These are phyloP conservation scores for Mustela lutreola DNA, from an alignment of 2,113 vertebrate species.

Conservation along the genomic window DNA sequence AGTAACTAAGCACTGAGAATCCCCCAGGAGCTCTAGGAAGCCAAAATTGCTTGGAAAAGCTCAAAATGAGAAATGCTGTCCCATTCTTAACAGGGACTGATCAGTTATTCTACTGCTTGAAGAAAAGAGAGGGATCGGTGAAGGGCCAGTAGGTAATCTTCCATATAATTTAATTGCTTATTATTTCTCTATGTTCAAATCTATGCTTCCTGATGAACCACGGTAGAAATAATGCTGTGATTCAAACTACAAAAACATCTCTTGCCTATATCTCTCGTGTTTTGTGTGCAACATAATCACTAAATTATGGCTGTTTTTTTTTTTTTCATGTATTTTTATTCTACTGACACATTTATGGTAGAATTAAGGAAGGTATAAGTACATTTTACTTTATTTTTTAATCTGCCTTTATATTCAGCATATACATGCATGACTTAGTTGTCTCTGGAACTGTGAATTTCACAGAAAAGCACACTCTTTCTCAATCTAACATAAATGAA, in stretches of 20 bases:
- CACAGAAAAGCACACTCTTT: not conserved
- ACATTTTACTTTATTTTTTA: not conserved
- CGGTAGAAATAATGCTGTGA: not conserved
- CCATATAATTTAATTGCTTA: conserved; percentile 27
- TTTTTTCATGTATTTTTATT: not conserved
- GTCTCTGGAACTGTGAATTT: not conserved
- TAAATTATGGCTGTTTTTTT: not conserved
- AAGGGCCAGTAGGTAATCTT: not conserved
- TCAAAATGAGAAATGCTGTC: not conserved
- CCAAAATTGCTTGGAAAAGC: not conserved
- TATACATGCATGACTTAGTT: not conserved
- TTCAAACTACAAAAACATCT: not conserved
- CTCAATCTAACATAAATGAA: not conserved
- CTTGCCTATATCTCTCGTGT: not conserved
- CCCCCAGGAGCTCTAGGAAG: not conserved
- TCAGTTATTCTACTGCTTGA: not conserved
- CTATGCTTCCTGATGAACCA: not conserved
- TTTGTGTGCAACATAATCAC: not conserved
- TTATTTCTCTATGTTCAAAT: conserved; percentile 47
- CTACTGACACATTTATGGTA: not conserved
- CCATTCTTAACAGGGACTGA: not conserved
- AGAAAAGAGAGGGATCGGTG: not conserved
- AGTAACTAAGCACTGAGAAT: not conserved
- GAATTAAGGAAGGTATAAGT: not conserved
- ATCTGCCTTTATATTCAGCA: not conserved